Evolutionary conservation across 2,888 invertebrate genomes (phyloP).

Genomic region (Lycia hirtaria): DNA sequence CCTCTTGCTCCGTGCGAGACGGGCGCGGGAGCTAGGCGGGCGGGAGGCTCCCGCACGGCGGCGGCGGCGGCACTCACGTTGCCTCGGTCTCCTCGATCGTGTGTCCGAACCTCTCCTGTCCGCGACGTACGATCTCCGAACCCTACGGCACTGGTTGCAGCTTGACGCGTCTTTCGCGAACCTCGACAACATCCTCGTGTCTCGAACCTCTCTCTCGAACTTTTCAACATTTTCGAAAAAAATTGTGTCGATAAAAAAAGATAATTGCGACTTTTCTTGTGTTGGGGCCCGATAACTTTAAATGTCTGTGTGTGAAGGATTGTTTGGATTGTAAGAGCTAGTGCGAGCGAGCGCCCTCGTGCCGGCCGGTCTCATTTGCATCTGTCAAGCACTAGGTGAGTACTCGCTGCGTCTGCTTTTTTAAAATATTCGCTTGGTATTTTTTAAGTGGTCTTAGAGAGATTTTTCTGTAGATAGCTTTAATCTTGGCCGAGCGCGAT

Average conservation of each 20-base stretch:
- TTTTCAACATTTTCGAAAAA: conserved; percentile 36
- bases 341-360: conserved; percentile 53
- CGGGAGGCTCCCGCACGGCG: conserved; percentile 66
- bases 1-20: conserved; percentile 74
- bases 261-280: conserved; percentile 54
- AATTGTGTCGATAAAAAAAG: conserved; percentile 46
- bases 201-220: conserved; percentile 39
- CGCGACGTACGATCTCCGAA: conserved; percentile 79
- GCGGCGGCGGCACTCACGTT: conserved; percentile 79
- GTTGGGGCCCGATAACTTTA: conserved; percentile 58
- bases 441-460: conserved; percentile 51
- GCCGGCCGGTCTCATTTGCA: conserved; percentile 72
- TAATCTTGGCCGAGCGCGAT: conserved; percentile 52
- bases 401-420: conserved; percentile 68
- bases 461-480: conserved; percentile 54
- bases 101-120: conserved; percentile 81
- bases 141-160: conserved; percentile 74
- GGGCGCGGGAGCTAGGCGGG: conserved; percentile 65
- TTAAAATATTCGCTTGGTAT: conserved; percentile 57
- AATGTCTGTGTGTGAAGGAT: conserved; percentile 65
- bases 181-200: conserved; percentile 58
- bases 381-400: conserved; percentile 75
- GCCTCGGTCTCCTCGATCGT: conserved; percentile 79
- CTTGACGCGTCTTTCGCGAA: conserved; percentile 63
- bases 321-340: conserved; percentile 74